Evolutionary conservation across 2,888 invertebrate genomes (phyloP).

Genomic region (Malachius bipustulatus): DNA sequence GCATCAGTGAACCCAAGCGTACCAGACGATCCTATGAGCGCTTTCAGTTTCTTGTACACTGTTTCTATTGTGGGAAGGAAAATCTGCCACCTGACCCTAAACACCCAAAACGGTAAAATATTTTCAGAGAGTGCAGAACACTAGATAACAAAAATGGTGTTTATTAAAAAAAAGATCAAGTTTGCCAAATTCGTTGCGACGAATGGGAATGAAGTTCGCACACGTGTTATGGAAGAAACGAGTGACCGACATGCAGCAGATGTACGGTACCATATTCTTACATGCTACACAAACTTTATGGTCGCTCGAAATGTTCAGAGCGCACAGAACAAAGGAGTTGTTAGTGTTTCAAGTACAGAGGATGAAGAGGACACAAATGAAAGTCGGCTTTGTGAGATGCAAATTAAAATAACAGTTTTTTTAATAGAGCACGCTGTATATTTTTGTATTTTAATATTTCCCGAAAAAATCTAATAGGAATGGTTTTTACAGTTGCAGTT

Average conservation of each 20-base stretch:
- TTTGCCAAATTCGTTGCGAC: slow-evolving; percentile 1
- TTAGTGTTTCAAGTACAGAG: too few species aligned
- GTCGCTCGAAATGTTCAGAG: slow-evolving; percentile 3
- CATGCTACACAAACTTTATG: slow-evolving; percentile 9
- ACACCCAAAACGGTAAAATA: slow-evolving; percentile 3
- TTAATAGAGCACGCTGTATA: too few species aligned
- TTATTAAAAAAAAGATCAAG: neutral
- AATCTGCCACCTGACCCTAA: slow-evolving; percentile 2
- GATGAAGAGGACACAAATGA: too few species aligned
- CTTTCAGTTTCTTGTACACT: slow-evolving; percentile 3
- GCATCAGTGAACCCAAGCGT: slow-evolving; percentile 2
- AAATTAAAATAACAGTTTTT: too few species aligned
- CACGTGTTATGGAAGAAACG: slow-evolving; percentile 9
- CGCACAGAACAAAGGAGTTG: slow-evolving; percentile 3
- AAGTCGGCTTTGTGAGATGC: too few species aligned
- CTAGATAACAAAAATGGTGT: neutral
- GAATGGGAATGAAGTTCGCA: slow-evolving; percentile 4
- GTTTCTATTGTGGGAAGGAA: slow-evolving; percentile 1
- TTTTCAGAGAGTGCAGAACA: slow-evolving; percentile 1
- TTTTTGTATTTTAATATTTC: too few species aligned
- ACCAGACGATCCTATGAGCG: slow-evolving; percentile 3
- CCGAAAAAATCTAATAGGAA: too few species aligned
- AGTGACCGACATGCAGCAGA: slow-evolving; percentile 9
- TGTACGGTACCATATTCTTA: slow-evolving; percentile 7
- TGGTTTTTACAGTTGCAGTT: too few species aligned